These are phyloP conservation scores for Oreochromis niloticus DNA, from an alignment of 2,113 vertebrate species.

Conservation along the genomic window DNA sequence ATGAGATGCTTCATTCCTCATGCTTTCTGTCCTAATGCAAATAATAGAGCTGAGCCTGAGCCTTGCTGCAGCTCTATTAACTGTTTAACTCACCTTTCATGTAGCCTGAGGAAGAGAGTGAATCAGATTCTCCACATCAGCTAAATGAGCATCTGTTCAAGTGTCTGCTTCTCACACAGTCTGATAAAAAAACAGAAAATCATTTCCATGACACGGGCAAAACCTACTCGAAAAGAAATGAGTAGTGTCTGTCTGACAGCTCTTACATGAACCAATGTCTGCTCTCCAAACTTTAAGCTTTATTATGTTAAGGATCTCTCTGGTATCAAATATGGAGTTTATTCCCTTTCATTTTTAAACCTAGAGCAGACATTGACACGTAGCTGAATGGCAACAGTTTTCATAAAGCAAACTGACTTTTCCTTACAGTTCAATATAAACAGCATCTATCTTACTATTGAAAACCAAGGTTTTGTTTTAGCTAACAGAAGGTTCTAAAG, in stretches of 20 bases:
- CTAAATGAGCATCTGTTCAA: background rate
- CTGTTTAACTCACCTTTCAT: background rate
- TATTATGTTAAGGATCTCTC: background rate
- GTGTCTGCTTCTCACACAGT: background rate
- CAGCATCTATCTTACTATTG: background rate
- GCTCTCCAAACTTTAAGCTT: background rate
- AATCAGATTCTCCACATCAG: background rate
- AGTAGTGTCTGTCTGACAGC: background rate
- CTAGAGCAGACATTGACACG: background rate
- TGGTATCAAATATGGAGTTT: background rate
- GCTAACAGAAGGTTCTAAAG: background rate
- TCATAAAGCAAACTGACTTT: background rate
- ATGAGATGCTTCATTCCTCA: background rate
- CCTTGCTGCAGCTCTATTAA: background rate
- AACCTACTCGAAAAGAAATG: background rate
- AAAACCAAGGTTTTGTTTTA: no score
- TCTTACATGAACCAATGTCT: background rate
- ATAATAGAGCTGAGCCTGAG: background rate
- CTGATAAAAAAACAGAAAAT: background rate
- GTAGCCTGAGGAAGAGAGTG: background rate
- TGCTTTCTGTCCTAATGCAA: background rate
- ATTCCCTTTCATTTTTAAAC: background rate
- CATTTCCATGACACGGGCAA: background rate
- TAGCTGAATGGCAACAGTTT: background rate
- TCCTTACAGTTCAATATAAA: background rate